These are phyloP conservation scores for Drosophila merina DNA, from an alignment of 2,888 invertebrate genomes.

Conservation along the genomic window DNA sequence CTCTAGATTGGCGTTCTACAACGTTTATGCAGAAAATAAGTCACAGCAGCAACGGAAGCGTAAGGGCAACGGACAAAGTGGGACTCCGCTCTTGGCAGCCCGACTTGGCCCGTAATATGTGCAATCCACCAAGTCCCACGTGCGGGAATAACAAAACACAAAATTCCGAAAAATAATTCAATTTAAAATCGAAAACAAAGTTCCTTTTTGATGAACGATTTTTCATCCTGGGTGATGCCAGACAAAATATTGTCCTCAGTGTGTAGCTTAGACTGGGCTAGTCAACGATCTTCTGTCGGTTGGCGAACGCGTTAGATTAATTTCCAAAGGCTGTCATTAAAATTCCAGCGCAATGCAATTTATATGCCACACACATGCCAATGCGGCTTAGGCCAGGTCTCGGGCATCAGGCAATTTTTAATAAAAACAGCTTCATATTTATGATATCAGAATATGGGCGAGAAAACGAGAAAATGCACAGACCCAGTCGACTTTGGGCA, in stretches of 20 bases:
- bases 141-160: too few species aligned
- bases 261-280: constrained; percentile 37
- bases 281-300: constrained; percentile 49
- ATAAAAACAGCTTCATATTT: constrained; percentile 78
- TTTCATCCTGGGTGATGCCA: too few species aligned
- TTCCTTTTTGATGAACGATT: too few species aligned
- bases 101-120: too few species aligned
- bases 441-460: constrained; percentile 73
- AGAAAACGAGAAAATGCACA: constrained; percentile 20
- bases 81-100: too few species aligned
- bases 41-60: too few species aligned
- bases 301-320: constrained; percentile 73
- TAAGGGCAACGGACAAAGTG: too few species aligned
- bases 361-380: constrained; percentile 78
- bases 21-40: too few species aligned
- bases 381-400: constrained; percentile 47
- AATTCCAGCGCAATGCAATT: constrained; percentile 77
- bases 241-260: constrained; percentile 7
- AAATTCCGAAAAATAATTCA: too few species aligned
- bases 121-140: too few species aligned
- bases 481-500: constrained; percentile 18
- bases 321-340: constrained; percentile 80
- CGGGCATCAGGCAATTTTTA: constrained; percentile 68
- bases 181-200: too few species aligned
- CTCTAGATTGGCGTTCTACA: too few species aligned